A percentile compares a stretch with the other conserved stretches of the same genome.
These are phyloP conservation scores for Acanthopleura granulata DNA, from an alignment of 2,888 invertebrate genomes.

Conservation along the genomic window DNA sequence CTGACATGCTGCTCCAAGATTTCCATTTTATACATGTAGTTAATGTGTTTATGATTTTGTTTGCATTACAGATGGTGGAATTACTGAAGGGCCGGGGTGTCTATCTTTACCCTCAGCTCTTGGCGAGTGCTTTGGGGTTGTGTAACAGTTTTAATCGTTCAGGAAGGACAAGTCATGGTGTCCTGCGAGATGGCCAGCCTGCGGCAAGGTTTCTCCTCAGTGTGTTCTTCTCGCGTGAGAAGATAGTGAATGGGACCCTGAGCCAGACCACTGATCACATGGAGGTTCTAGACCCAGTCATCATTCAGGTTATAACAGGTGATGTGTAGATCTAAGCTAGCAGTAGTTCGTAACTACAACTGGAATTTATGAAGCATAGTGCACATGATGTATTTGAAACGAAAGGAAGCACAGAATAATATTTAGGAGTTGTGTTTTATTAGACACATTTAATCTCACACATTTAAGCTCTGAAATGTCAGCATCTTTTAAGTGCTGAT, in stretches of 20 bases:
- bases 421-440: too few relatives aligned
- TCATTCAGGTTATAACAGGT: neutral
- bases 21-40: too few relatives aligned
- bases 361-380: too few relatives aligned
- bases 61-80: slow-evolving; percentile 14
- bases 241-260: neutral
- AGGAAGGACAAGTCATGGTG: neutral
- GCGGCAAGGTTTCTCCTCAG: slow-evolving; percentile 10
- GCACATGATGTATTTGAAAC: too few relatives aligned
- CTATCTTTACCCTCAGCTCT: neutral
- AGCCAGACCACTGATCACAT: neutral
- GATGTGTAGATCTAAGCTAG: too few relatives aligned
- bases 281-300: neutral
- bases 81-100: neutral
- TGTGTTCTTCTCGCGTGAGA: neutral
- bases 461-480: too few relatives aligned
- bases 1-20: too few relatives aligned
- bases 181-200: neutral
- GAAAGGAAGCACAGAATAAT: too few relatives aligned
- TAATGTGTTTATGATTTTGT: too few relatives aligned
- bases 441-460: too few relatives aligned
- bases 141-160: neutral
- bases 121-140: neutral
- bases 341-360: too few relatives aligned
- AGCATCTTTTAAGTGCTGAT: too few relatives aligned